phyloP scores from a whole-genome alignment of 2,113 vertebrate genomes.

The Cebidichthys violaceus region DNA sequence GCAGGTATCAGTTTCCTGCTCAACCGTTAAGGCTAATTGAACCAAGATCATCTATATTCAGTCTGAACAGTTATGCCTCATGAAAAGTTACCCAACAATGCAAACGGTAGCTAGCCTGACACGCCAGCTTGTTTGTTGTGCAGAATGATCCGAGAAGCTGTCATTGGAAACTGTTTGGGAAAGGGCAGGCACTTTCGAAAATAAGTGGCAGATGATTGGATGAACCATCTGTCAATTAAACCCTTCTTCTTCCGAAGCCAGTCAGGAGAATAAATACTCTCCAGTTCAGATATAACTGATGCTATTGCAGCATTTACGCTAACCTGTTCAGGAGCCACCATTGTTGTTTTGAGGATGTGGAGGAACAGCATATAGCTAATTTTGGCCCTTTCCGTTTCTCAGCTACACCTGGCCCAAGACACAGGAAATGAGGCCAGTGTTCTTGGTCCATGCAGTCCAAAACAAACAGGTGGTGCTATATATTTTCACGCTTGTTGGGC shows the following conservation, averaged over 20 bases:
- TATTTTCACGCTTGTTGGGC: constrained; percentile 31
- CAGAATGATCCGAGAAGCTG: neutral
- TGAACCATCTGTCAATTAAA: neutral
- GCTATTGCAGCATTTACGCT: neutral
- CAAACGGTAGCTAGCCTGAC: neutral
- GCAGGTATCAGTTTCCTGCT: constrained; percentile 14
- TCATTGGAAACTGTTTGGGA: neutral
- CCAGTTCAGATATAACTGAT: neutral
- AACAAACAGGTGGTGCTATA: constrained; percentile 60
- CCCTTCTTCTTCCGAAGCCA: too few relatives aligned
- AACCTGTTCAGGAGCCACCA: neutral
- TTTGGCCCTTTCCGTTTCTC: constrained; percentile 66
- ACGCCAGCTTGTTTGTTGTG: neutral
- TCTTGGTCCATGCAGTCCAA: constrained; percentile 26
- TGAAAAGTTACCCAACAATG: constrained; percentile 5
- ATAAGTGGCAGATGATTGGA: neutral
- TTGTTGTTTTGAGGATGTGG: neutral
- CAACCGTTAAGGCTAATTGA: constrained; percentile 7
- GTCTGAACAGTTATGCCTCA: constrained; percentile 12
- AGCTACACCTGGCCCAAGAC: constrained; percentile 56
- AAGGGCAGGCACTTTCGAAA: too few relatives aligned
- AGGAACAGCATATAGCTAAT: constrained; percentile 48
- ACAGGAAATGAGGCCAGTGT: constrained; percentile 24
- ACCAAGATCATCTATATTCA: constrained; percentile 51
- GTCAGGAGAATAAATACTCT: neutral